Evolutionary conservation across 2,113 vertebrate genomes (phyloP).

Genomic region (Phasianus colchicus): DNA sequence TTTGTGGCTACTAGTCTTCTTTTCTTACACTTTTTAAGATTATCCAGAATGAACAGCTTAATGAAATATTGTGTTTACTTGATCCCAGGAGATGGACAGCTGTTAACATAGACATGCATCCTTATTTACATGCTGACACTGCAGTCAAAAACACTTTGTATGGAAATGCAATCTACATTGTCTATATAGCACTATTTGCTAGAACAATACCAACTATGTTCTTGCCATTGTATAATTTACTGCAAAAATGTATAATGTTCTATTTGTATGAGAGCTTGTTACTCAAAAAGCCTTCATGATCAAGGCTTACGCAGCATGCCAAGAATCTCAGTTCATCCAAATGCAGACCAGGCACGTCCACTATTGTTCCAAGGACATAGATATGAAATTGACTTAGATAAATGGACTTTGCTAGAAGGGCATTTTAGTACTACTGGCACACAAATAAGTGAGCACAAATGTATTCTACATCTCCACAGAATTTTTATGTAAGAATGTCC

Average conservation of each 20-base stretch:
- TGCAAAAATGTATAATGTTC: neutral
- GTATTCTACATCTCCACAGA: neutral
- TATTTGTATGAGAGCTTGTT: neutral
- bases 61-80: constrained; percentile 17
- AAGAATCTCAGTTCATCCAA: neutral
- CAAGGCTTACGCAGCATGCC: neutral
- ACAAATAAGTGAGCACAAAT: neutral
- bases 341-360: neutral
- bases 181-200: neutral
- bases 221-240: neutral
- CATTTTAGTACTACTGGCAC: neutral
- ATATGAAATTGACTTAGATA: neutral
- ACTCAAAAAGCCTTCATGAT: neutral
- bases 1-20: neutral
- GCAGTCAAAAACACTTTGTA: constrained; percentile 22
- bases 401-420: neutral
- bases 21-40: constrained; percentile 37
- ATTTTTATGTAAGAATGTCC: neutral
- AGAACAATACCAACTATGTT: neutral
- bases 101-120: constrained; percentile 8
- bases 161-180: constrained; percentile 12
- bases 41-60: neutral
- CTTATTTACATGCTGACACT: neutral
- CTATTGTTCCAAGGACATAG: neutral
- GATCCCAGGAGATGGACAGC: constrained; percentile 8